Conservation (phyloP, 2,797 vertebrate species). For the Fratercula arctica region DNA sequence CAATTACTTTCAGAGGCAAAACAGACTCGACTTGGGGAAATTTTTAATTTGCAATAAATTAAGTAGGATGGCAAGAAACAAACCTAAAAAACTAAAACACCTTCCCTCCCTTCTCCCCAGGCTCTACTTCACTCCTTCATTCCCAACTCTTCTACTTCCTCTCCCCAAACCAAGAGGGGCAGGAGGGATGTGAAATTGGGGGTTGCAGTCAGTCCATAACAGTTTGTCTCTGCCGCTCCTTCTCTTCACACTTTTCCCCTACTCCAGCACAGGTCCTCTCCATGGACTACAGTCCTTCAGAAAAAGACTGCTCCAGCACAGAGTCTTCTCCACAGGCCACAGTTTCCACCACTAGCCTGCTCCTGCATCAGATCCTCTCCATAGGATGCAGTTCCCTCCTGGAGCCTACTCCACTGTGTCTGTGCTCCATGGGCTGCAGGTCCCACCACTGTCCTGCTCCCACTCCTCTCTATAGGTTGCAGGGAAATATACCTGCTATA, state of each 20-base stretch:
- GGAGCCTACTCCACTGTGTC: background rate
- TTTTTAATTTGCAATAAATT: too few species aligned
- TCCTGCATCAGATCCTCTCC: background rate
- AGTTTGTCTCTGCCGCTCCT: background rate
- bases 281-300: background rate
- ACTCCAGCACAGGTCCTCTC: background rate
- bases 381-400: background rate
- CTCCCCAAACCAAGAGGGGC: background rate
- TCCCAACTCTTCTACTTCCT: background rate
- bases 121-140: background rate
- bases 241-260: background rate
- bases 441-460: background rate
- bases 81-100: background rate
- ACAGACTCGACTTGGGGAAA: background rate
- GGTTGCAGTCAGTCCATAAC: background rate
- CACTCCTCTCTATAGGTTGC: background rate
- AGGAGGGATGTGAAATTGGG: background rate
- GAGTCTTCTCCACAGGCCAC: background rate
- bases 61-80: background rate
- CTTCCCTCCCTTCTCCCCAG: background rate
- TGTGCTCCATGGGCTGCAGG: background rate
- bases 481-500: background rate
- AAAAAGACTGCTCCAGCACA: background rate
- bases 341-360: background rate
- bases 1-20: background rate